Evolutionary conservation across 1,140 invertebrate genomes (phyloP).

Genomic region (Bilobella aurantiaca): DNA sequence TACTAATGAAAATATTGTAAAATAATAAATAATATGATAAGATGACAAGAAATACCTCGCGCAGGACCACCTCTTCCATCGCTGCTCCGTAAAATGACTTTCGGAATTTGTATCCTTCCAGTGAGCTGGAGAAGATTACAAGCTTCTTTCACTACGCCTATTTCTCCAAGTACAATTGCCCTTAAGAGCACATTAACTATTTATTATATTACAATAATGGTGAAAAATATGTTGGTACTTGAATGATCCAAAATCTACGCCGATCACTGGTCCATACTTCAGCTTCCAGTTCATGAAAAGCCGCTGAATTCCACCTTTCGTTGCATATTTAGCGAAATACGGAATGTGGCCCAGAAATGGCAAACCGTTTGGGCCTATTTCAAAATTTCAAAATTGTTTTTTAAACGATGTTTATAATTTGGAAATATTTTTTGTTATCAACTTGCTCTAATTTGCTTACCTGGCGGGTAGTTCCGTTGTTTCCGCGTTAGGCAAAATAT

Average conservation of each 20-base stretch:
- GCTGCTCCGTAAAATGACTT: background rate
- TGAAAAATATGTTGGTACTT: background rate
- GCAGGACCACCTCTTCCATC: background rate
- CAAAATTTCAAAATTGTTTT: background rate
- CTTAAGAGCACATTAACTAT: too few relatives aligned
- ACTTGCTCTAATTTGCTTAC: background rate
- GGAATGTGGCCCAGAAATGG: conserved; percentile 1
- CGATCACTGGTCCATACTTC: conserved; percentile 2
- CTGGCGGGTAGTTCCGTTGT: background rate
- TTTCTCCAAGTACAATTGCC: background rate
- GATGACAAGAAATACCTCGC: background rate
- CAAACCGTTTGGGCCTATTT: too few relatives aligned
- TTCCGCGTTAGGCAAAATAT: too few relatives aligned
- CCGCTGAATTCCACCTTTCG: background rate
- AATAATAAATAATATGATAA: too few relatives aligned
- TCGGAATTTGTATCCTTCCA: conserved; percentile 2
- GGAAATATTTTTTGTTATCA: background rate
- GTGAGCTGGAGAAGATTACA: background rate
- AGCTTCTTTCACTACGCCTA: background rate
- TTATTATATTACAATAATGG: background rate
- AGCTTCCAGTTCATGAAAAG: conserved; percentile 2
- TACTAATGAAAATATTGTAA: too few relatives aligned
- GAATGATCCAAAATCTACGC: conserved; percentile 4
- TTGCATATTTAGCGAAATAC: background rate
- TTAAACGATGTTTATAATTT: background rate